Base-by-base conservation (phyloP, 2,797 vertebrate species). In the Luscinia megarhynchos region DNA sequence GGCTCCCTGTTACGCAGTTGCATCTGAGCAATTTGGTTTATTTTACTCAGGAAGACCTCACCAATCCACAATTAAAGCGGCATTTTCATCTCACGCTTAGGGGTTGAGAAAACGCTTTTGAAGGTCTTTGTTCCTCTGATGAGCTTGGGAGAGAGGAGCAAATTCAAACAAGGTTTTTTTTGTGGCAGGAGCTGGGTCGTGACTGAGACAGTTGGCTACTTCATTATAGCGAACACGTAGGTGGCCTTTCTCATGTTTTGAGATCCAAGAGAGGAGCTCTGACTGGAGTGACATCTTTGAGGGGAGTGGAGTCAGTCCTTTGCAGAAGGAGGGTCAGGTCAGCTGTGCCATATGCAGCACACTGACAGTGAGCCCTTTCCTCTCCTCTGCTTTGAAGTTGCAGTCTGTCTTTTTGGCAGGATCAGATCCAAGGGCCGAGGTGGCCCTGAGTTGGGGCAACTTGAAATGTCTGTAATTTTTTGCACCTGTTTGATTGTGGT, bases 181-280 rank as follows among this genome's bases (percentile, higher is more conserved):
- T 91, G 80, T 74, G 92, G 57, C 36, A 83, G 88, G 53, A 86
- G 69, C 54, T 91, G 78, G 77, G 66, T 96, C 6, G 1, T 88
- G 58, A 85, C 38, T n/a, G 70, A 92, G n/a, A 74, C 75, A 67
- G 74, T 82, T 91, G 85, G 64, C 72, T 87, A 29, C 81, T 94
- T 94, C 85, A 68, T 90, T 96, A 91, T 50, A 87, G 89, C 89
- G 89, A 90, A 76, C 27, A 73, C 1, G 59, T 93, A 88, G 94
- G 95, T 96, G 85, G 67, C 87, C 77, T 84, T 87, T 81, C 83
- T 93, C 59, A 6, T 91, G 67, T 79, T 88, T 67, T 94, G 58
- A 90, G 67, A 79, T 86, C 79, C 83, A 76, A 61, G 87, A 90
- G 55, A 86, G 53, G 55, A 94, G 53, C 57, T 88, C 48, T 85